phyloP scores from a whole-genome alignment of 2,888 invertebrate genomes.

The Ennomos quercinarius region DNA sequence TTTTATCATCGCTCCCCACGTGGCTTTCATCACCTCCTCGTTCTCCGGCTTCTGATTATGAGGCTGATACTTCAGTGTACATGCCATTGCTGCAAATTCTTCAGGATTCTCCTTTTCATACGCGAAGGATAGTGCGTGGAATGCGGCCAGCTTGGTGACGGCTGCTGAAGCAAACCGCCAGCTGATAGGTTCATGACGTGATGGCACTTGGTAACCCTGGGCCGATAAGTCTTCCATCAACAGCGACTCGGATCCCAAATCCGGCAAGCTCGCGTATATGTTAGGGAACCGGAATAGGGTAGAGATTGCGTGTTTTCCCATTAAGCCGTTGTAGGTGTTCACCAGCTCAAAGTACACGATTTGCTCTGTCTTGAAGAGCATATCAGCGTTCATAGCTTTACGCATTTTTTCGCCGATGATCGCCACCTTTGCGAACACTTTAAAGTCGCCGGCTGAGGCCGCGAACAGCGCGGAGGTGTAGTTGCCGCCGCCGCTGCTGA shows the following conservation, averaged over 20 bases:
- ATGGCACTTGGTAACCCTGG: constrained; percentile 49
- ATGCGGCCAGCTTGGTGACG: constrained; percentile 55
- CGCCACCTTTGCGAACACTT: constrained; percentile 62
- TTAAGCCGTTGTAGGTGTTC: constrained; percentile 41
- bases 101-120: constrained; percentile 59
- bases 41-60: not conserved
- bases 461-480: constrained; percentile 54
- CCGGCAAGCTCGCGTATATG: constrained; percentile 47
- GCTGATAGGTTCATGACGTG: constrained; percentile 49
- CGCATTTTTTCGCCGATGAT: constrained; percentile 47
- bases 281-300: constrained; percentile 51
- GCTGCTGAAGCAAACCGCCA: constrained; percentile 57
- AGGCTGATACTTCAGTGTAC: constrained; percentile 34
- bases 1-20: constrained; percentile 39
- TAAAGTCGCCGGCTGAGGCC: constrained; percentile 45
- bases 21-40: constrained; percentile 25
- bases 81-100: constrained; percentile 39
- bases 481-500: constrained; percentile 59
- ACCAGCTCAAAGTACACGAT: constrained; percentile 47
- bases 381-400: constrained; percentile 39
- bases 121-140: constrained; percentile 69
- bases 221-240: constrained; percentile 59
- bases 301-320: constrained; percentile 45
- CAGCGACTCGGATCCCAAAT: constrained; percentile 51
- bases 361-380: constrained; percentile 49